These are phyloP conservation scores for Scytalopus superciliaris DNA, from an alignment of 2,113 vertebrate species.

Conservation along the genomic window DNA sequence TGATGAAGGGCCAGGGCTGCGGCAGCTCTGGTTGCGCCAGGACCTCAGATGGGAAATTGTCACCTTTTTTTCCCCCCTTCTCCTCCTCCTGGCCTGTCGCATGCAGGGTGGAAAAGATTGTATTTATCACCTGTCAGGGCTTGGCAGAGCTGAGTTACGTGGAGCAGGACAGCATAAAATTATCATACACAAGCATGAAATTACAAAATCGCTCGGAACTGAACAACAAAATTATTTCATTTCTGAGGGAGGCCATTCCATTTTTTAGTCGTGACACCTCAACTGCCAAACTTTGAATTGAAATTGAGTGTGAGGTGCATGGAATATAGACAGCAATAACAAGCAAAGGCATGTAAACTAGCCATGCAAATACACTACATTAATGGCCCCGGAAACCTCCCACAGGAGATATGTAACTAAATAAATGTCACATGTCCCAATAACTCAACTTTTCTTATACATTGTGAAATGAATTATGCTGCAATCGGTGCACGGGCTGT, in stretches of 20 bases:
- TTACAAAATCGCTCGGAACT: constrained; percentile 99
- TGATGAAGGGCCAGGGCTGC: constrained; percentile 73
- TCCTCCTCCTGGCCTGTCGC: constrained; percentile 83
- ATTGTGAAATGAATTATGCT: constrained; percentile 41
- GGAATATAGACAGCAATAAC: constrained; percentile 80
- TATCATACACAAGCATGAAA: constrained; percentile 99
- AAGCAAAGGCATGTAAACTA: constrained; percentile 78
- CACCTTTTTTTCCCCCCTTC: not conserved
- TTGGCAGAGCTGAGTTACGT: constrained; percentile 99
- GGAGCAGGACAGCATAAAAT: constrained; percentile 99
- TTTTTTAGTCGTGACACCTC: constrained; percentile 90
- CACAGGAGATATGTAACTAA: constrained; percentile 75
- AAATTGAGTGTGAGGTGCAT: constrained; percentile 79
- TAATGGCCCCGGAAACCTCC: constrained; percentile 71
- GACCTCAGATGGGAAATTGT: constrained; percentile 77
- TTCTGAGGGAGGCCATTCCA: constrained; percentile 86
- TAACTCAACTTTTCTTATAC: constrained; percentile 61
- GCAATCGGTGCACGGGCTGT: not conserved
- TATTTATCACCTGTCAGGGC: constrained; percentile 99
- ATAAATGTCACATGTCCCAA: constrained; percentile 77
- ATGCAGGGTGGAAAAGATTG: constrained; percentile 92
- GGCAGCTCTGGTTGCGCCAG: constrained; percentile 58
- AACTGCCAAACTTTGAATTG: constrained; percentile 85
- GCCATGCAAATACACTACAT: constrained; percentile 79
- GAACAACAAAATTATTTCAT: constrained; percentile 99